These are phyloP conservation scores for Aythya baeri DNA, from an alignment of 2,113 vertebrate species.

Conservation along the genomic window DNA sequence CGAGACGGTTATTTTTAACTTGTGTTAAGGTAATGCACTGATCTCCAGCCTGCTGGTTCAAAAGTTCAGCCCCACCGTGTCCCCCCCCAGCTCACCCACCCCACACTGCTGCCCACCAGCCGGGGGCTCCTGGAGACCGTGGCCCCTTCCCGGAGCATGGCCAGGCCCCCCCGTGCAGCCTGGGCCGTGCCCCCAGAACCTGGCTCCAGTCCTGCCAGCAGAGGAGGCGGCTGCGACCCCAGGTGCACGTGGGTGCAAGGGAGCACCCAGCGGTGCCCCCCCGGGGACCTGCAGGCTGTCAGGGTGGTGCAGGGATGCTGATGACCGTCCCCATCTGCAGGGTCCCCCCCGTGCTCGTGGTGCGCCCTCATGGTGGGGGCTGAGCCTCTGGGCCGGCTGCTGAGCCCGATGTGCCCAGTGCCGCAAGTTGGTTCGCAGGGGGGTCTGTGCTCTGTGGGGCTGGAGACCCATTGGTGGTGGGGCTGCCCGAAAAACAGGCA, in stretches of 20 bases:
- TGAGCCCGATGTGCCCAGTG: fast-evolving
- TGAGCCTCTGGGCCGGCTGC: not conserved
- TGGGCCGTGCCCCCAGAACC: not conserved
- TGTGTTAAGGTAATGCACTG: constrained; percentile 78
- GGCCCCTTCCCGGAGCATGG: not conserved
- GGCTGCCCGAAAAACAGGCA: not conserved
- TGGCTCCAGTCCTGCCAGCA: not conserved
- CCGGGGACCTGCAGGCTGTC: fast-evolving
- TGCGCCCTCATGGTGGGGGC: not conserved
- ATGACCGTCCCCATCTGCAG: not conserved
- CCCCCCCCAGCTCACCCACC: not conserved
- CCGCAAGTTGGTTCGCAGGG: fast-evolving
- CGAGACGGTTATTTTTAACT: constrained; percentile 82
- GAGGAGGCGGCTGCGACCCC: not conserved
- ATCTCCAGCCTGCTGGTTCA: constrained; percentile 72
- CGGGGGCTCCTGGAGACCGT: fast-evolving
- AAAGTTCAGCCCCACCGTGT: constrained; percentile 67
- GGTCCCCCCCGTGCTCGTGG: fast-evolving
- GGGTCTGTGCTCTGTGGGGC: fast-evolving
- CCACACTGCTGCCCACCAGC: fast-evolving
- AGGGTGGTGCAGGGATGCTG: not conserved
- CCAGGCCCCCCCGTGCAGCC: not conserved
- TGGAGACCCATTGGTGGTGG: fast-evolving
- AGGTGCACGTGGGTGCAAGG: not conserved
- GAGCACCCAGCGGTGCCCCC: not conserved